Percentiles rank a stretch among this genome's conserved stretches.
Conservation (phyloP, 2,888 invertebrate species). For the Lepidocyrtoides sp. region DNA sequence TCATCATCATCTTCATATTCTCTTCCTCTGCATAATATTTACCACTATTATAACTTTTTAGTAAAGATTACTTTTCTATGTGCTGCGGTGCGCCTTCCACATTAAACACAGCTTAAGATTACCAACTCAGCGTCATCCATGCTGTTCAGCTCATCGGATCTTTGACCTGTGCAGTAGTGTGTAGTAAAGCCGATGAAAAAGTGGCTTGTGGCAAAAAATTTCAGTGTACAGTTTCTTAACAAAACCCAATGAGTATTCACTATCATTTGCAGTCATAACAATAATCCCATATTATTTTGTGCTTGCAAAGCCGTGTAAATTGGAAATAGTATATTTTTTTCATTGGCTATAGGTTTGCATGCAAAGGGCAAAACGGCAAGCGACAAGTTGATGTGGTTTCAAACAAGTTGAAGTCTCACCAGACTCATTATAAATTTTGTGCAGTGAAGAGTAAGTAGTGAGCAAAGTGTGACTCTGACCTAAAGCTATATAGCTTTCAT, state of each 20-base stretch:
- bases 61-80: background rate
- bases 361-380: background rate
- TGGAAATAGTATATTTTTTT: background rate
- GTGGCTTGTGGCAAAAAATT: conserved; percentile 9
- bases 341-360: background rate
- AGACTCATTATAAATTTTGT: too few relatives aligned
- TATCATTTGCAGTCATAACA: too few relatives aligned
- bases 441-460: too few relatives aligned
- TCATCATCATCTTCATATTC: conserved; percentile 34
- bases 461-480: background rate
- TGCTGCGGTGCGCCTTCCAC: background rate
- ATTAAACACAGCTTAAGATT: background rate
- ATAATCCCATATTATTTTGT: too few relatives aligned
- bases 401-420: background rate
- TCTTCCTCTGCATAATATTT: background rate
- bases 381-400: background rate
- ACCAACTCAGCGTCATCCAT: background rate
- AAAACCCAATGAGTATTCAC: background rate
- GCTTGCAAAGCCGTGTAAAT: background rate
- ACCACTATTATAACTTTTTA: background rate
- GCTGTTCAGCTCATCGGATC: conserved; percentile 24
- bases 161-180: conserved; percentile 22
- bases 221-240: background rate
- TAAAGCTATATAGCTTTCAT: background rate
- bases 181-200: background rate